These are phyloP conservation scores for Cantharis rustica DNA, from an alignment of 2,888 invertebrate species.

Conservation along the genomic window DNA sequence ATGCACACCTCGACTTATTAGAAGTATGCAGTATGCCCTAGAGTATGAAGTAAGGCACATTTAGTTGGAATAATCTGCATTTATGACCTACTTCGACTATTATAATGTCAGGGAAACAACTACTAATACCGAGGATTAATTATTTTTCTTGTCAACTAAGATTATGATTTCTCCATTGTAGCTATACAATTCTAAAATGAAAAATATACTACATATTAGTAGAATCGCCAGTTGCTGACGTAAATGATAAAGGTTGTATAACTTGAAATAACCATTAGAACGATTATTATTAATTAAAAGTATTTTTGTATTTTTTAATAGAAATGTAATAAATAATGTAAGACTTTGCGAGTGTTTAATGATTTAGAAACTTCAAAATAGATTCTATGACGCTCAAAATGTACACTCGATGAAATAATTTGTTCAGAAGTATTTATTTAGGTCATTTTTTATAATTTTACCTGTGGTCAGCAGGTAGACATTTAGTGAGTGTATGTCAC, in stretches of 20 bases:
- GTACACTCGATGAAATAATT: not conserved
- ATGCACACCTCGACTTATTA: not conserved
- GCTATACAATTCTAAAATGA: not conserved
- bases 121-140: not conserved
- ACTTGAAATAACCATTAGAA: not conserved
- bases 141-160: not conserved
- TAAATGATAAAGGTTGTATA: not conserved
- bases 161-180: not conserved
- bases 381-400: not conserved
- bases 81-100: not conserved
- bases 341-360: not conserved
- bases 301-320: not conserved
- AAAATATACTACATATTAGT: not conserved
- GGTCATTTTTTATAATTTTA: too few species aligned
- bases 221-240: not conserved
- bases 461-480: too few species aligned
- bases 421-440: not conserved
- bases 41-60: not conserved
- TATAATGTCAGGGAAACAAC: not conserved
- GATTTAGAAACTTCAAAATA: not conserved
- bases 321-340: not conserved
- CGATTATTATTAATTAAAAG: not conserved
- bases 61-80: not conserved
- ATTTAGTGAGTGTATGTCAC: too few species aligned
- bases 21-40: not conserved